Base-by-base conservation (phyloP, 1,140 invertebrate species). In the Zaprionus camerounensis region DNA sequence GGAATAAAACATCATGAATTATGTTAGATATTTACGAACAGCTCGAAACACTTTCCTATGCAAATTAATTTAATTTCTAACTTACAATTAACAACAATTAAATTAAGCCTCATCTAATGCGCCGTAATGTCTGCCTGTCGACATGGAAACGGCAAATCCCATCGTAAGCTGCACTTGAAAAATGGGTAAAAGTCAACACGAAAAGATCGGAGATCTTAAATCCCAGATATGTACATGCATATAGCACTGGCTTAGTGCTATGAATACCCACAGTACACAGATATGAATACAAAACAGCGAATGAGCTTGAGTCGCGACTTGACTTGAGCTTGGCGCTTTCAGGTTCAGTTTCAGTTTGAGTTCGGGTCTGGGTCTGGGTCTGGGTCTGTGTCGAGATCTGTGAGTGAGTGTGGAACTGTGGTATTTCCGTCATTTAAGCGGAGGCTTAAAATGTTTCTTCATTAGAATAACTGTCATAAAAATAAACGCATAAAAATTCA, bases 391-490 rank as follows among this genome's bases (percentile, higher is more conserved):
- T n/a, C 20, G 46, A 51, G 46, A 13, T 28, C 41, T 20, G 58
- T 57, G 70, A 58, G 41, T 67, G 41, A 46, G 41, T 46, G 41
- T 46, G 68, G 58, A 68, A 34, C 71, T 78, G 53, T 55, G 86
- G 85, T 70, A 88, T 88, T 88, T 88, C 85, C 85, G 85, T 85
- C 85, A 90, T 78, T 85, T 90, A 90, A 88, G 84, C 85, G 70
- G 56, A 58, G 63, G 84, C 84, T 88, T 90, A 88, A 88, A 80
- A 82, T 90, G 85, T 91, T 90, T 88, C 85, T 90, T 88, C 86
- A 88, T 88, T 88, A 88, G 85, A 88, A 88, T 88, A 88, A 90
- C 82, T 90, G 85, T 85, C 85, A 88, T 88, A 88, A 88, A 88
- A 88, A 90, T 88, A 84, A 90, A 90, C 81, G 85, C 85, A 88